Conservation (phyloP, 2,797 vertebrate species). For the Macropodus opercularis region DNA sequence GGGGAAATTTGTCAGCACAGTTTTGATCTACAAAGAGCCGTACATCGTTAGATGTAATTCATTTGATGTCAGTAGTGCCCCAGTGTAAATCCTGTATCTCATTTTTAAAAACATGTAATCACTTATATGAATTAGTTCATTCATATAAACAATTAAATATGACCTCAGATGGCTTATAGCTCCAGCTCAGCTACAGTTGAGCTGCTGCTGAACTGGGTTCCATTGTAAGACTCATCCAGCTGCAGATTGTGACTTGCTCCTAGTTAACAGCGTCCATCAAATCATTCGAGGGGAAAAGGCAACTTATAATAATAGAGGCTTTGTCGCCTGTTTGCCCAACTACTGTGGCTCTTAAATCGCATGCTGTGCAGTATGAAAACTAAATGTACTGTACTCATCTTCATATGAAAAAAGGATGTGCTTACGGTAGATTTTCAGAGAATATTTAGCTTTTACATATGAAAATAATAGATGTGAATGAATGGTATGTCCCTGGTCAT, state of each 20-base stretch:
- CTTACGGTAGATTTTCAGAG: conserved; percentile 53
- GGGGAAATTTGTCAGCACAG: conserved; percentile 24
- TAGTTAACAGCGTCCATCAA: conserved; percentile 33
- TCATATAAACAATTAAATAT: conserved; percentile 52
- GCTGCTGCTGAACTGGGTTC: no score
- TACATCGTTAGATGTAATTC: conserved; percentile 44
- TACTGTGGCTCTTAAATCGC: conserved; percentile 35
- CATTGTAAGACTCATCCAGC: no score
- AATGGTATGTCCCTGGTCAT: conserved; percentile 60
- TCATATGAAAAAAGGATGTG: conserved; percentile 44
- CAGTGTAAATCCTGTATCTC: conserved; percentile 30
- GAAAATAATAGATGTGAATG: conserved; percentile 54
- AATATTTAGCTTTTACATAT: conserved; percentile 41
- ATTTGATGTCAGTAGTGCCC: conserved; percentile 35
- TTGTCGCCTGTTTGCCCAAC: conserved; percentile 16
- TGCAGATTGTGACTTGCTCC: conserved; percentile 23
- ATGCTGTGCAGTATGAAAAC: conserved; percentile 40
- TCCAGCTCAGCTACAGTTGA: background rate
- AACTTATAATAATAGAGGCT: no score
- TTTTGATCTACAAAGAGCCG: conserved; percentile 30
- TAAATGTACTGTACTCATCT: conserved; percentile 30
- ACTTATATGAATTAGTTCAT: conserved; percentile 30
- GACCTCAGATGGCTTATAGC: conserved; percentile 30
- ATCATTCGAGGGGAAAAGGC: conserved; percentile 19
- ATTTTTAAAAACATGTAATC: conserved; percentile 40